These are phyloP conservation scores for Scopus umbretta DNA, from an alignment of 2,113 vertebrate species.

Conservation along the genomic window DNA sequence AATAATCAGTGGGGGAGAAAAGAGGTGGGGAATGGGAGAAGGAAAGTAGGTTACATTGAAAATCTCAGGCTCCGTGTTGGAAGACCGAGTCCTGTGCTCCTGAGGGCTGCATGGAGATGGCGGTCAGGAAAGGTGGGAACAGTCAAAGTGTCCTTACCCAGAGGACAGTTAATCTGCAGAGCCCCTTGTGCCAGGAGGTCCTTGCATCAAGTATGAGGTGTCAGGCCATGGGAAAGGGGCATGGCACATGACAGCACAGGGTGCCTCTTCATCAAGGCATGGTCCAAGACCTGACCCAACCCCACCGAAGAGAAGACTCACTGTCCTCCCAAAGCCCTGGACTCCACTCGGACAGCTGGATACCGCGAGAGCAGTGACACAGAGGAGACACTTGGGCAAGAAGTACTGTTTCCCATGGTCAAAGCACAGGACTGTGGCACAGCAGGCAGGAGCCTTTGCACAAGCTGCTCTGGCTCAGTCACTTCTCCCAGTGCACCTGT, in stretches of 20 bases:
- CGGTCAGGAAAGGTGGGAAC: not conserved
- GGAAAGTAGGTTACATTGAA: not conserved
- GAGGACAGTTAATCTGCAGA: not conserved
- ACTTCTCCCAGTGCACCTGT: not conserved
- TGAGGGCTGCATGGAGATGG: rapidly evolving
- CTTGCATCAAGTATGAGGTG: not conserved
- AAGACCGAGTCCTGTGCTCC: not conserved
- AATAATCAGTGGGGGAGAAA: not conserved
- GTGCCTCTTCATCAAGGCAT: not conserved
- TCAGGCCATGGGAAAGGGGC: not conserved
- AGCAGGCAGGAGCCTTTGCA: not conserved
- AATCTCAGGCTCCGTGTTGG: not conserved
- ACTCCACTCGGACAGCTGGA: rapidly evolving
- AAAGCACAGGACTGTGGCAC: not conserved
- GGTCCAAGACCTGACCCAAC: not conserved
- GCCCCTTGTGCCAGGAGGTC: not conserved
- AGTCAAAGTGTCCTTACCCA: not conserved
- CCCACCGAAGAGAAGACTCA: not conserved
- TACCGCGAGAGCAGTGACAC: not conserved
- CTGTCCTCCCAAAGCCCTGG: not conserved
- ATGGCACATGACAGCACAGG: no score
- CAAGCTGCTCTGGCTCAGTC: not conserved
- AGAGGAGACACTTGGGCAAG: not conserved
- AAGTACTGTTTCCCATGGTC: not conserved
- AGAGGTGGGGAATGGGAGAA: not conserved